Percentiles rank a stretch among this genome's conserved stretches.
Conservation (phyloP, 1,140 invertebrate species). For the Vollenhovia emeryi region DNA sequence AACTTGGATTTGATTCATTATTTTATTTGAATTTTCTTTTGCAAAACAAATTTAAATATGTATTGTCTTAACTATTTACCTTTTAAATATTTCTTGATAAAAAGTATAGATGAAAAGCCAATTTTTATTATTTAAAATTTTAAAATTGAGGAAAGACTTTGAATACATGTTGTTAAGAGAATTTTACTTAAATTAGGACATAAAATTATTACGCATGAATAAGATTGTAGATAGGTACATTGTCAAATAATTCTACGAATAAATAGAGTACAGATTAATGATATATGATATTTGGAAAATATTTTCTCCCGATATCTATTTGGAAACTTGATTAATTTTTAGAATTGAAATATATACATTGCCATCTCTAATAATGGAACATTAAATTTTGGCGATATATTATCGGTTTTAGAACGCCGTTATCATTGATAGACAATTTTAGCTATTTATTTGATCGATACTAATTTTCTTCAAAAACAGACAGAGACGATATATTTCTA, state of each 20-base stretch:
- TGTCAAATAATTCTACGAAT: not conserved
- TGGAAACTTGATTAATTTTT: not conserved
- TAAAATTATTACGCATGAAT: not conserved
- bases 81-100: not conserved
- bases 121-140: not conserved
- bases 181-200: not conserved
- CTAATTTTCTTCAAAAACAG: not conserved
- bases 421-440: not conserved
- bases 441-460: not conserved
- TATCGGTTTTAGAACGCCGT: not conserved
- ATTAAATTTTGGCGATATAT: not conserved
- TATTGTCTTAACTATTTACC: not conserved
- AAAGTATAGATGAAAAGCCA: not conserved
- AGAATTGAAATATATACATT: not conserved
- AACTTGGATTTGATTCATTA: not conserved
- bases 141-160: not conserved
- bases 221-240: not conserved
- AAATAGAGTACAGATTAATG: not conserved
- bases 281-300: not conserved
- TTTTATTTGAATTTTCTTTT: not conserved
- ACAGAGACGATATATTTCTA: not conserved
- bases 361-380: not conserved
- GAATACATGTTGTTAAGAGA: not conserved
- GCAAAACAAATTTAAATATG: not conserved
- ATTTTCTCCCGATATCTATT: not conserved